Percentiles rank a stretch among this genome's conserved stretches.
phyloP scores from a whole-genome alignment of 1,140 invertebrate genomes.

The Dendroctonus ponderosae region DNA sequence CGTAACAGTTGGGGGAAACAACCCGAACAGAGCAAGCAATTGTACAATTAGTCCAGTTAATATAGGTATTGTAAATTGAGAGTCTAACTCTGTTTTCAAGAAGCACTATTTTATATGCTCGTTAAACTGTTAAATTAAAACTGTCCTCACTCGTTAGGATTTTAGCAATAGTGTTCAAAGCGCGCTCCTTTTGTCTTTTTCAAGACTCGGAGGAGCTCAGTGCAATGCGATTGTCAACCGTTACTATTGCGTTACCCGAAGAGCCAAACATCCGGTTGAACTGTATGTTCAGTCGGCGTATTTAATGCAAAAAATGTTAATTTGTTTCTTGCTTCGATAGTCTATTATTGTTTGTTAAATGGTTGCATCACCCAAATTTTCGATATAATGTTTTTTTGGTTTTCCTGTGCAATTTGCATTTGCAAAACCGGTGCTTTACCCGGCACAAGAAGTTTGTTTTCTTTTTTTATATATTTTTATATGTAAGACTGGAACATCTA shows the following conservation, averaged over 20 bases:
- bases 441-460: conserved; percentile 29
- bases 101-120: conserved; percentile 5
- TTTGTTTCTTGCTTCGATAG: conserved; percentile 26
- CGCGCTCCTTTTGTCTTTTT: no score
- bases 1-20: no score
- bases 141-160: conserved; percentile 28
- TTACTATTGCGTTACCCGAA: no score
- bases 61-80: background rate
- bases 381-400: background rate
- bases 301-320: conserved; percentile 14
- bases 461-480: conserved; percentile 23
- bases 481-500: conserved; percentile 3
- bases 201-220: no score
- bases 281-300: no score
- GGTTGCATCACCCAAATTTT: conserved; percentile 30
- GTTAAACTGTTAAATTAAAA: background rate
- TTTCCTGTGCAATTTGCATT: conserved; percentile 20
- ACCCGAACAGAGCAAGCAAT: no score
- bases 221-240: no score
- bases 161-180: conserved; percentile 7
- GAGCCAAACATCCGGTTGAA: no score
- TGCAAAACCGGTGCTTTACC: background rate
- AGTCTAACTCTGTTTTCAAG: background rate
- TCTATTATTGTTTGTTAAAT: conserved; percentile 28
- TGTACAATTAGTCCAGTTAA: no score